Conservation (phyloP, 2,113 vertebrate genomes). For the Pampusana beccarii region DNA sequence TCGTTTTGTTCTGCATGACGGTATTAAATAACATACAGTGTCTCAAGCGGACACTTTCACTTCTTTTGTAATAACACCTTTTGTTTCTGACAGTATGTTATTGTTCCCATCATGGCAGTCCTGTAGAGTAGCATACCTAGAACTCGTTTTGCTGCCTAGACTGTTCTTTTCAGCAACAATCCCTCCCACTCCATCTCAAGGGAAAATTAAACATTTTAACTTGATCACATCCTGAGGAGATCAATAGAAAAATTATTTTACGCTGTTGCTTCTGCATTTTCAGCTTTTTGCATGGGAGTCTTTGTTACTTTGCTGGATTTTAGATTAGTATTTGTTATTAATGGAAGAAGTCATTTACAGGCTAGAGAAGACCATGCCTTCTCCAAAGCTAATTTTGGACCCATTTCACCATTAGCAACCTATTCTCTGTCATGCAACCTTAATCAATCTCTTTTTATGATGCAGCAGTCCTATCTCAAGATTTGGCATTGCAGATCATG, state of each 20-base stretch:
- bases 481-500: conserved; percentile 52
- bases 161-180: conserved; percentile 23
- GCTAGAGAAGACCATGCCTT: conserved; percentile 63
- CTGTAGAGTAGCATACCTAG: conserved; percentile 50
- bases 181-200: conserved; percentile 67
- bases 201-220: conserved; percentile 33
- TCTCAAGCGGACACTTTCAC: conserved; percentile 69
- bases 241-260: conserved; percentile 33
- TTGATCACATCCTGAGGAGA: neutral
- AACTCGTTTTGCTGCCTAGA: conserved; percentile 40
- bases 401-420: conserved; percentile 37
- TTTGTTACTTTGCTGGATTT: conserved; percentile 59
- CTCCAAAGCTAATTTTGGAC: conserved; percentile 54
- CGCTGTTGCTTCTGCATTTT: conserved; percentile 68
- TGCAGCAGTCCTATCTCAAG: conserved; percentile 68
- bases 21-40: conserved; percentile 73
- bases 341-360: conserved; percentile 59
- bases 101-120: conserved; percentile 61
- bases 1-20: conserved; percentile 81
- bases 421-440: conserved; percentile 31
- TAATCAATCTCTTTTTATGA: conserved; percentile 60
- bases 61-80: conserved; percentile 67
- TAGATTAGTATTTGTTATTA: conserved; percentile 38
- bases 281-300: conserved; percentile 64
- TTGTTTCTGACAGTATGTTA: conserved; percentile 69